phyloP scores from a whole-genome alignment of 2,797 vertebrate genomes.

The Mormyrus proboscirostris region DNA sequence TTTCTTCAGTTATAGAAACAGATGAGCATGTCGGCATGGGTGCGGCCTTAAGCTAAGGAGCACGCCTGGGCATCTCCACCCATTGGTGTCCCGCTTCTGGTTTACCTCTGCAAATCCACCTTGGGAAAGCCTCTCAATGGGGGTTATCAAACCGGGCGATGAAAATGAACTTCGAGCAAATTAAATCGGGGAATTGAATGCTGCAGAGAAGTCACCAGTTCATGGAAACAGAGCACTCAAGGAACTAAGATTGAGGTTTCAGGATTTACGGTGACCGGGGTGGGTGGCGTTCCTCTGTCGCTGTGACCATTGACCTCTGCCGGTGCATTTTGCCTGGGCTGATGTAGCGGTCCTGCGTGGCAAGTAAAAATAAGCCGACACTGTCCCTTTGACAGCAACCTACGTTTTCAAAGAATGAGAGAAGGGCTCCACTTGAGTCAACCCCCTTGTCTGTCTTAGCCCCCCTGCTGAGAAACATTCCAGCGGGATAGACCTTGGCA shows the following conservation, averaged over 20 bases:
- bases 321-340: constrained; percentile 41
- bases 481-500: constrained; percentile 25
- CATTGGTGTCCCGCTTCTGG: not conserved
- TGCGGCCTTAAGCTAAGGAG: not conserved
- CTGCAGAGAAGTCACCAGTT: not conserved
- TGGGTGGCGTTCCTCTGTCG: not conserved
- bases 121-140: not conserved
- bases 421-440: constrained; percentile 17
- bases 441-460: not conserved
- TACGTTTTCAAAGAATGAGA: constrained; percentile 32
- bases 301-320: not conserved
- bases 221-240: not conserved
- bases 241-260: not conserved
- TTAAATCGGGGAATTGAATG: not conserved
- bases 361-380: not conserved
- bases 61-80: not conserved
- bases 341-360: constrained; percentile 36
- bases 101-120: not conserved
- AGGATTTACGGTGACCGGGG: not conserved
- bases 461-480: constrained; percentile 34
- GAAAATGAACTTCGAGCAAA: not conserved
- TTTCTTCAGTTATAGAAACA: not conserved
- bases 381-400: not conserved
- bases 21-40: not conserved
- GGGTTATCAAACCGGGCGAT: not conserved